phyloP scores from a whole-genome alignment of 1,140 invertebrate species.

The Drosophila oshimai region DNA sequence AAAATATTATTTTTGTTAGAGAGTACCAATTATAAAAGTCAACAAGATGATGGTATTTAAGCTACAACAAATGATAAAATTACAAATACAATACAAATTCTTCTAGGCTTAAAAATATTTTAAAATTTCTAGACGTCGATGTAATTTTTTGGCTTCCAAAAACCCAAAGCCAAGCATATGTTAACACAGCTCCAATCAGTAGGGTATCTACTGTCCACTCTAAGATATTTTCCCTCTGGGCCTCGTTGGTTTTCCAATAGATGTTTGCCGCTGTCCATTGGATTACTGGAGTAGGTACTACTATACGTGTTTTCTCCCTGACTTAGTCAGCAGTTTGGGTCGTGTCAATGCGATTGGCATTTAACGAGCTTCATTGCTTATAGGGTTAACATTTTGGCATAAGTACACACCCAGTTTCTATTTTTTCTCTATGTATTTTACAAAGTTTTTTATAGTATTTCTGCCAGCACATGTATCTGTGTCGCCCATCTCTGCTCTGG shows the following conservation, averaged over 20 bases:
- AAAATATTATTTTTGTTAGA: too few relatives aligned
- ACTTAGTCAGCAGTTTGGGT: constrained; percentile 68
- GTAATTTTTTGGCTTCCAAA: too few relatives aligned
- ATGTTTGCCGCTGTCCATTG: constrained; percentile 32
- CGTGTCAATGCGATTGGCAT: constrained; percentile 75
- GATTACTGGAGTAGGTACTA: constrained; percentile 11
- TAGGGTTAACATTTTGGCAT: constrained; percentile 76
- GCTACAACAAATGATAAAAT: too few relatives aligned
- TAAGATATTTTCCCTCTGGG: constrained; percentile 5
- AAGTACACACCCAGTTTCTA: constrained; percentile 66
- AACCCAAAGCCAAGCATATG: not conserved
- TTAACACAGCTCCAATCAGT: not conserved
- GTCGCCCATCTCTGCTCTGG: constrained; percentile 45
- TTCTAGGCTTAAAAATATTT: too few relatives aligned
- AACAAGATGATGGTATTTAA: too few relatives aligned
- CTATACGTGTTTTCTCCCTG: constrained; percentile 15
- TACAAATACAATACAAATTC: too few relatives aligned
- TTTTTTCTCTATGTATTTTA: constrained; percentile 5
- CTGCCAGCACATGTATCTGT: constrained; percentile 47
- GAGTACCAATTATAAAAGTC: too few relatives aligned
- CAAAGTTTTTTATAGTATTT: constrained; percentile 6
- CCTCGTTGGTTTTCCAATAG: constrained; percentile 38
- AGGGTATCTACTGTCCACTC: constrained; percentile 3
- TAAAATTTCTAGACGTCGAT: too few relatives aligned
- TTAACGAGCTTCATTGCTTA: constrained; percentile 64